phyloP scores from a whole-genome alignment of 2,888 invertebrate species.

The Ceramica pisi region DNA sequence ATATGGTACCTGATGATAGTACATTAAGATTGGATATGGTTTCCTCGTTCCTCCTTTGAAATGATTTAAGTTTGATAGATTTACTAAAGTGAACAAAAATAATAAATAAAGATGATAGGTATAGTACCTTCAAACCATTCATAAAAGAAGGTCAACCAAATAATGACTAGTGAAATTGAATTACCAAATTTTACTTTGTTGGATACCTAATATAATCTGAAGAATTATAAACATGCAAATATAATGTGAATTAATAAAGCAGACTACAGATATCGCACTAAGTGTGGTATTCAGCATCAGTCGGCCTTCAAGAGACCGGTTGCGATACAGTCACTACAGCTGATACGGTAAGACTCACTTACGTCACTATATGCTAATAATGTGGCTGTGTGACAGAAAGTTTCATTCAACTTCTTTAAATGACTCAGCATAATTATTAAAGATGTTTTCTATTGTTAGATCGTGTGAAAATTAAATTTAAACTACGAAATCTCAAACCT shows the following conservation, averaged over 20 bases:
- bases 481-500: conserved; percentile 6
- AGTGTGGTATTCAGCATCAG: conserved; percentile 52
- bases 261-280: conserved; percentile 52
- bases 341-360: conserved; percentile 65
- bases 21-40: neutral
- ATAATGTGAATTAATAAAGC: conserved; percentile 32
- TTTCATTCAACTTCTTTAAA: conserved; percentile 64
- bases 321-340: conserved; percentile 69
- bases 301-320: conserved; percentile 71
- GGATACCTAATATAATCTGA: neutral
- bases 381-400: conserved; percentile 59
- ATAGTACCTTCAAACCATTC: neutral
- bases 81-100: neutral
- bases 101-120: neutral
- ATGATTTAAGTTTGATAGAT: neutral
- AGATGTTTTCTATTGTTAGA: conserved; percentile 21
- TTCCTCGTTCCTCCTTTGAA: neutral
- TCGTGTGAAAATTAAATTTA: conserved; percentile 19
- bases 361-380: conserved; percentile 70
- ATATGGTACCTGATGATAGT: neutral
- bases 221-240: conserved; percentile 33
- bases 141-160: neutral
- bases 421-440: conserved; percentile 53
- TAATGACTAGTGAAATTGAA: neutral
- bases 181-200: neutral